Base-by-base conservation (phyloP, 2,888 invertebrate genomes). In the Marronus borbonicus region DNA sequence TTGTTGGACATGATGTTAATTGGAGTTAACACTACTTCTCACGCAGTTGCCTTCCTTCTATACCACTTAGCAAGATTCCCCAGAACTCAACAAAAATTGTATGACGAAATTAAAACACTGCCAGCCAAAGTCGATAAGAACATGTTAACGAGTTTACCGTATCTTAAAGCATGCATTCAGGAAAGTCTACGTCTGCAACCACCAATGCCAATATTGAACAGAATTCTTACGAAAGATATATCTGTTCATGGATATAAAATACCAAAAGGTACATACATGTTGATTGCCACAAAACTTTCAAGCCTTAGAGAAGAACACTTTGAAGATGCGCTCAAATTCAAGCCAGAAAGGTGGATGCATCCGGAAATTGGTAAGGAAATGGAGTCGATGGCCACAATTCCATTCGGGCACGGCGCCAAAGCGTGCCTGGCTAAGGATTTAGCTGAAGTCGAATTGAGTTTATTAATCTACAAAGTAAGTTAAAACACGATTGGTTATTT, bases 11-110 rank as follows among this genome's bases (percentile, higher is more conserved):
- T 93, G 91, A 88, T 93, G 62, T 86, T 93, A 5, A 90, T 93
- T 82, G 93, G 93, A 77, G 92, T 93, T 0, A 93, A 93, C 83
- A 91, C 93, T 83, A 91, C 92, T 5, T 89, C 92, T 0, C 92
- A 92, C 80, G 90, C 92, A 1, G 90, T 91, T 83, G 90, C 92
- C 0, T 94, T 93, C 83, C 84, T 93, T 39, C 82, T 95, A 76
- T 95, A 94, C 84, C 91, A 92, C 83, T 86, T 95, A 82, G 92
- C 94, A 0, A 92, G 90, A 81, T 91, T 93, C 85, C 93, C 92
- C 62, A 89, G 91, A 78, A 89, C 90, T 7, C 95, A 95, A 85
- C 90, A 90, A 76, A 88, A 88, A 77, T 87, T 94, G 0, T 90
- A 90, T 80, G 89, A 92, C n/a, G 95, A 95, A 89, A 88, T 94